Percentiles rank a stretch among this genome's conserved stretches.
Conservation (phyloP, 1,140 invertebrate species). For the Drosophila prosaltans region DNA sequence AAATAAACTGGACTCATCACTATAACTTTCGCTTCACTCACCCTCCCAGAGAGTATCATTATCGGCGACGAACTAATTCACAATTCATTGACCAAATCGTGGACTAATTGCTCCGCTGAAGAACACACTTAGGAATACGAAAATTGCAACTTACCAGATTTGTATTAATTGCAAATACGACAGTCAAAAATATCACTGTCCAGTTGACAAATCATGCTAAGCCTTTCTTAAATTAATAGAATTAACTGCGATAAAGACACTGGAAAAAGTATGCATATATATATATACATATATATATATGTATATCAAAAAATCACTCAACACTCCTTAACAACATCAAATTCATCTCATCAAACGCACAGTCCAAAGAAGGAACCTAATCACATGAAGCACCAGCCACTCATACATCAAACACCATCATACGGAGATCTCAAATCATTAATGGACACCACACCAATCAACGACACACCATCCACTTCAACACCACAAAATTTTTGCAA, state of each 20-base stretch:
- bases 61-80: constrained; percentile 18
- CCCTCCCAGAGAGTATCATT: constrained; percentile 24
- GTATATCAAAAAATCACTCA: background rate
- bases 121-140: constrained; percentile 9
- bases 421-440: constrained; percentile 12
- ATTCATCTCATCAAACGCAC: background rate
- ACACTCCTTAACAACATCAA: background rate
- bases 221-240: constrained; percentile 27
- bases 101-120: constrained; percentile 23
- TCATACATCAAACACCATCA: background rate
- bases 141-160: background rate
- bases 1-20: constrained; percentile 29
- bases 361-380: background rate
- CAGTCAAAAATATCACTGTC: constrained; percentile 12
- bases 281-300: too few species aligned
- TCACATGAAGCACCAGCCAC: background rate
- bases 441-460: constrained; percentile 20
- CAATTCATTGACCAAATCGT: background rate
- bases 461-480: constrained; percentile 1
- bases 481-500: background rate
- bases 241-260: constrained; percentile 17
- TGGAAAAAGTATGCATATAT: constrained; percentile 12
- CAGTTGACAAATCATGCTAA: constrained; percentile 13
- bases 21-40: constrained; percentile 22
- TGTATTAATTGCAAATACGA: constrained; percentile 10